These are phyloP conservation scores for Centruroides sculpturatus DNA, from an alignment of 1,140 invertebrate species.

Conservation along the genomic window DNA sequence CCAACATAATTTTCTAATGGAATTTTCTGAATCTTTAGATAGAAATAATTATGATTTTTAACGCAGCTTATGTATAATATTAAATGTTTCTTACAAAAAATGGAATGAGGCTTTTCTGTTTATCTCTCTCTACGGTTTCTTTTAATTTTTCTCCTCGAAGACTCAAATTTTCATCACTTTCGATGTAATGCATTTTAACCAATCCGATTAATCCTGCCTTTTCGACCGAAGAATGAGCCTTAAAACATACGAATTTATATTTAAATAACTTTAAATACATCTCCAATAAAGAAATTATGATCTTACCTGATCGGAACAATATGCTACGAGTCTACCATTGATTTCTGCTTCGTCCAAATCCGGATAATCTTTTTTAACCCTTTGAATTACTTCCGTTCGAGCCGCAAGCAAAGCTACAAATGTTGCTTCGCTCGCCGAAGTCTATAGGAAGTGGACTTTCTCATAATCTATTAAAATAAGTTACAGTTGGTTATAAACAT, in stretches of 20 bases:
- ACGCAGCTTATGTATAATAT: too few species aligned
- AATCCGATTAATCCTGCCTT: conserved; percentile 83
- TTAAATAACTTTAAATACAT: background rate
- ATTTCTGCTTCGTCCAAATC: conserved; percentile 72
- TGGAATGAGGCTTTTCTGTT: conserved; percentile 74
- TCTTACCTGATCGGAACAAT: conserved; percentile 65
- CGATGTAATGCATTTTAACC: conserved; percentile 78
- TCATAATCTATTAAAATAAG: background rate
- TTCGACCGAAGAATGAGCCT: conserved; percentile 91
- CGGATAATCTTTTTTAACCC: conserved; percentile 48
- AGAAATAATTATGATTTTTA: too few species aligned
- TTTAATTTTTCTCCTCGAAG: conserved; percentile 64
- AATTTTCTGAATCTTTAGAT: too few species aligned
- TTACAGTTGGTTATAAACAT: too few species aligned
- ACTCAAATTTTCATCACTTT: conserved; percentile 51
- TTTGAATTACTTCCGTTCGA: conserved; percentile 62
- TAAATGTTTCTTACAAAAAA: conserved; percentile 65
- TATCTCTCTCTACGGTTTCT: conserved; percentile 65
- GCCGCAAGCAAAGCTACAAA: conserved; percentile 78
- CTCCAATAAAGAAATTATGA: background rate
- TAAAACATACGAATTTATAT: background rate
- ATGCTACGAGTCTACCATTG: conserved; percentile 78
- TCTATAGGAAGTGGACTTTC: conserved; percentile 29
- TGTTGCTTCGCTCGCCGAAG: conserved; percentile 83
- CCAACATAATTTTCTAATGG: too few species aligned